Evolutionary conservation across 1,140 invertebrate species (phyloP), one percentile per base, ranked within the genome.

Genomic region (Bombus huntii): DNA sequence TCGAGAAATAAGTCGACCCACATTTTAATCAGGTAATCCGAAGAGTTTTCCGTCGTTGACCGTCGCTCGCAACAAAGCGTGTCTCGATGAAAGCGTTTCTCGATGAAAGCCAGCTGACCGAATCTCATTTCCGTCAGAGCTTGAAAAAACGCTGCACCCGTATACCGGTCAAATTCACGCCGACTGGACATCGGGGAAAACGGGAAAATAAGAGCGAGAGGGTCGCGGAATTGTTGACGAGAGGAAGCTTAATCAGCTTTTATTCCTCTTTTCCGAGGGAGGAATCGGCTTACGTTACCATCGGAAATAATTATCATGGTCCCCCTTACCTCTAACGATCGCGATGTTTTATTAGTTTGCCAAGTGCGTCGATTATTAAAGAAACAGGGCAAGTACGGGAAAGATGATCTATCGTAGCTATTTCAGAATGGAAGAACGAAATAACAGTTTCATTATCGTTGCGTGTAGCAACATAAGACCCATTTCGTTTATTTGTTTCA

Each of bases 201-300:
- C 34, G 68, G 28, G 34, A 12, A 6, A 59, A 66, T 25, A 42
- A 74, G 84, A 44, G 57, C 62, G 65, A 86, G 31, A 78, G 59
- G 39, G 78, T 83, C 59, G 34, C 15, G 83, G 68, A 83, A 90
- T 81, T 78, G 78, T 13, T 28, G 65, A 77, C 68, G 28, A 37
- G 42, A 28, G 75, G 71, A 53, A 66, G 68, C 88, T 74, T 88
- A 91, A 91, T 91, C 90, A 83, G 90, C 81, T 88, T 91, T 81
- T 28, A 22, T n/a, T 28, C 13, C 39, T 2, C 59, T 53, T 59
- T 57, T 2, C 9, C 15, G 37, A 74, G n/a, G 22, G 22, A 72
- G 77, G 37, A 84, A 89, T 87, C 88, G 72, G 88, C 89, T 90
- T 89, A 81, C 66, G 42, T 10, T 42, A 79, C 80, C 78, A 77